Percentiles rank a stretch among this genome's conserved stretches.
phyloP scores from a whole-genome alignment of 2,113 vertebrate genomes.

The Scartelaos histophorus region DNA sequence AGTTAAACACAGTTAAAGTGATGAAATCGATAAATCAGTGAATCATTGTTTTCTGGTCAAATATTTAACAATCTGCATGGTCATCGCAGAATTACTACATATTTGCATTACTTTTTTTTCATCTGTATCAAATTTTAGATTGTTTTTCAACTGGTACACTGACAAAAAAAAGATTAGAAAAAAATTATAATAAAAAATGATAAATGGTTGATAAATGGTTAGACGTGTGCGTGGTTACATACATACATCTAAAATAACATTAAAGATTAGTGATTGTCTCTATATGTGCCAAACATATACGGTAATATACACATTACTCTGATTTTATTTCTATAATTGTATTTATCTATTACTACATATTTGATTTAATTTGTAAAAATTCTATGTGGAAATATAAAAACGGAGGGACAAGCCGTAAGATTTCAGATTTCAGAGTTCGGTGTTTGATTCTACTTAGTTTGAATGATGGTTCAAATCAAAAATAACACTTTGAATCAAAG shows the following conservation, averaged over 20 bases:
- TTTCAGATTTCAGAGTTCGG: neutral
- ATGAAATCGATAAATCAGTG: neutral
- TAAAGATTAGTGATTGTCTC: neutral
- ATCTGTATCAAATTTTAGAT: neutral
- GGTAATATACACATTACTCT: neutral
- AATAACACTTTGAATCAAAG: too few relatives aligned
- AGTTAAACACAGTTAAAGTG: neutral
- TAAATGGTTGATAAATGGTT: neutral
- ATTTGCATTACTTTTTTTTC: neutral
- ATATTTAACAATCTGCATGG: neutral
- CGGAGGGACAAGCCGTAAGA: neutral
- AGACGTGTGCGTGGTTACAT: neutral
- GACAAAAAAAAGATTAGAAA: too few relatives aligned
- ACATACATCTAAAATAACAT: neutral
- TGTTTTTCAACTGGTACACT: neutral
- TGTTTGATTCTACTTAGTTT: neutral
- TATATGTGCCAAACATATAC: neutral
- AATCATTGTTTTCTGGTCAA: neutral
- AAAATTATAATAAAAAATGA: too few relatives aligned
- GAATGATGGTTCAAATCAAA: too few relatives aligned
- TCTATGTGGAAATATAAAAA: neutral
- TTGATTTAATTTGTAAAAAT: neutral
- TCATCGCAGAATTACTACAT: neutral
- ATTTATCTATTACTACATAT: neutral
- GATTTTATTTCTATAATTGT: neutral